Conservation (phyloP, 2,888 invertebrate genomes). For the Napeogenes inachia region DNA sequence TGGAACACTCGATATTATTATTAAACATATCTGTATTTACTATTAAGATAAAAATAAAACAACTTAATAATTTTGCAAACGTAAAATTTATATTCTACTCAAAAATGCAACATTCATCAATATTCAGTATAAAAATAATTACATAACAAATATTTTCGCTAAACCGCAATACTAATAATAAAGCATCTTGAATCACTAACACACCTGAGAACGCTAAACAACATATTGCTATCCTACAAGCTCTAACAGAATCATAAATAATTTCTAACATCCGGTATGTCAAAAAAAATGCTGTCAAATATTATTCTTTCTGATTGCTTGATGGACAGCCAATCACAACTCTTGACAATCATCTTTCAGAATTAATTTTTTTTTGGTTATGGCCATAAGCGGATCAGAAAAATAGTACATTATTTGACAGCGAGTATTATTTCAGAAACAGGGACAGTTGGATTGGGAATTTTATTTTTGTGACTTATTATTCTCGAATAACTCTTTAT, state of each 20-base stretch:
- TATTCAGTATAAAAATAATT: conserved; percentile 72
- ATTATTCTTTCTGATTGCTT: too few relatives aligned
- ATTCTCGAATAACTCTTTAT: too few relatives aligned
- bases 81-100: conserved; percentile 65
- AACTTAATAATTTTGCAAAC: conserved; percentile 50
- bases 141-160: conserved; percentile 62
- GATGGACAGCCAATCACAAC: too few relatives aligned
- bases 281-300: too few relatives aligned
- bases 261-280: not conserved
- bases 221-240: not conserved
- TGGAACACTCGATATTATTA: not conserved
- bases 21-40: not conserved
- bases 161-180: conserved; percentile 50
- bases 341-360: too few relatives aligned
- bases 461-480: too few relatives aligned
- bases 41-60: conserved; percentile 21
- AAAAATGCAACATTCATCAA: conserved; percentile 72
- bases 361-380: too few relatives aligned
- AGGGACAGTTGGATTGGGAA: too few relatives aligned
- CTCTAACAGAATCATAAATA: not conserved
- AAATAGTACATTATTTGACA: too few relatives aligned
- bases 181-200: conserved; percentile 42
- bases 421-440: too few relatives aligned
- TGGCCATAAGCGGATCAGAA: too few relatives aligned
- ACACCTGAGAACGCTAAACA: conserved; percentile 20